Conservation (phyloP, 2,113 vertebrate species). For the Larimichthys polyactis region DNA sequence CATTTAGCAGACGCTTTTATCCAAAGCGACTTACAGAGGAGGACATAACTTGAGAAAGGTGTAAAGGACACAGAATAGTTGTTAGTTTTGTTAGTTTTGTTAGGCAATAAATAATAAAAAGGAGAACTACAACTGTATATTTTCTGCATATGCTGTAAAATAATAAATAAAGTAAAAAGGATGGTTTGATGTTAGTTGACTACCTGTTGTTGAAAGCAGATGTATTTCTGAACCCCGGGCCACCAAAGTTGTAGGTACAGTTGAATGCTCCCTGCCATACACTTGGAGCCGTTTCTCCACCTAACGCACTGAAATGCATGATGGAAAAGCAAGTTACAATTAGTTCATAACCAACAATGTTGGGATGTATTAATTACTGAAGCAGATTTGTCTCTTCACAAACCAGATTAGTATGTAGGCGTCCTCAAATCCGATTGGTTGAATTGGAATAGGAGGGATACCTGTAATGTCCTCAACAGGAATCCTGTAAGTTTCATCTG, state of each 20-base stretch:
- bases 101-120: too few relatives aligned
- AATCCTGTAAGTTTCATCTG: constrained; percentile 86
- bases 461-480: constrained; percentile 72
- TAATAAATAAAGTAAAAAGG: not conserved
- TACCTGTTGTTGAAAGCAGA: constrained; percentile 80
- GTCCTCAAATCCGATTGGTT: constrained; percentile 91
- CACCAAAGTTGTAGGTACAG: constrained; percentile 87
- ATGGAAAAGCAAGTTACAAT: not conserved
- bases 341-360: not conserved
- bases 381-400: constrained; percentile 46
- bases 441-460: constrained; percentile 88
- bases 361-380: not conserved
- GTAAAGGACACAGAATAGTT: too few relatives aligned
- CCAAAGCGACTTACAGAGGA: too few relatives aligned
- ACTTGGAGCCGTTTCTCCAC: constrained; percentile 55
- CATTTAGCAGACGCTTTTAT: too few relatives aligned
- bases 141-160: too few relatives aligned
- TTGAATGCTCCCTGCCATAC: constrained; percentile 87
- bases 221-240: constrained; percentile 83
- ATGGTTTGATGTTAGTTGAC: not conserved
- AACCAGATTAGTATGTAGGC: constrained; percentile 89
- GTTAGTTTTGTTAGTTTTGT: too few relatives aligned
- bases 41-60: too few relatives aligned
- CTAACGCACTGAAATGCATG: constrained; percentile 80
- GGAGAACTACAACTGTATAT: too few relatives aligned